Evolutionary conservation across 1,140 invertebrate genomes (phyloP).

Genomic region (Drosophila simulans): DNA sequence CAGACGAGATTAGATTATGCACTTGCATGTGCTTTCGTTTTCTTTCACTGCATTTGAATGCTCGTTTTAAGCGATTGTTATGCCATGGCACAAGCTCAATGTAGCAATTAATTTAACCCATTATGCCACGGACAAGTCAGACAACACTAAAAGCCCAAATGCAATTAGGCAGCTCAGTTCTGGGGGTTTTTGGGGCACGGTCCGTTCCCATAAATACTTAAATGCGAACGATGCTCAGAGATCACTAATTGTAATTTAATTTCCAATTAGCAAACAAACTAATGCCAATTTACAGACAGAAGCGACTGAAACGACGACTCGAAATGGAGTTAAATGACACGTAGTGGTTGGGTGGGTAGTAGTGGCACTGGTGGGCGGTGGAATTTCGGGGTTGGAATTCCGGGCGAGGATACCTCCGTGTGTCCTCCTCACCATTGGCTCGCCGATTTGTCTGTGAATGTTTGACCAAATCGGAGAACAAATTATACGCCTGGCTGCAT

Average conservation of each 20-base stretch:
- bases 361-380: not conserved
- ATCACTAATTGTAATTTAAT: slow-evolving; percentile 84
- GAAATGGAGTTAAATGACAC: slow-evolving; percentile 70
- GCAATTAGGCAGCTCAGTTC: slow-evolving; percentile 55
- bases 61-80: not conserved
- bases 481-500: slow-evolving; percentile 75
- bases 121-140: slow-evolving; percentile 44
- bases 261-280: slow-evolving; percentile 84
- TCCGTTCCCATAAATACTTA: slow-evolving; percentile 61
- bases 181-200: not conserved
- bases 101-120: slow-evolving; percentile 71
- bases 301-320: slow-evolving; percentile 45
- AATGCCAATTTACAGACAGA: slow-evolving; percentile 75
- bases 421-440: slow-evolving; percentile 2
- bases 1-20: slow-evolving; percentile 12
- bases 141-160: slow-evolving; percentile 54
- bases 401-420: slow-evolving; percentile 2
- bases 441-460: slow-evolving; percentile 29
- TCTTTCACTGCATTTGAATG: slow-evolving; percentile 20
- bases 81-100: slow-evolving; percentile 15
- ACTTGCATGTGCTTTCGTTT: slow-evolving; percentile 7
- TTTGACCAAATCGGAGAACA: slow-evolving; percentile 67
- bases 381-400: not conserved
- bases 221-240: slow-evolving; percentile 73
- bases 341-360: slow-evolving; percentile 33